These are phyloP conservation scores for Microplitis mediator DNA, from an alignment of 1,140 invertebrate genomes.

Conservation along the genomic window DNA sequence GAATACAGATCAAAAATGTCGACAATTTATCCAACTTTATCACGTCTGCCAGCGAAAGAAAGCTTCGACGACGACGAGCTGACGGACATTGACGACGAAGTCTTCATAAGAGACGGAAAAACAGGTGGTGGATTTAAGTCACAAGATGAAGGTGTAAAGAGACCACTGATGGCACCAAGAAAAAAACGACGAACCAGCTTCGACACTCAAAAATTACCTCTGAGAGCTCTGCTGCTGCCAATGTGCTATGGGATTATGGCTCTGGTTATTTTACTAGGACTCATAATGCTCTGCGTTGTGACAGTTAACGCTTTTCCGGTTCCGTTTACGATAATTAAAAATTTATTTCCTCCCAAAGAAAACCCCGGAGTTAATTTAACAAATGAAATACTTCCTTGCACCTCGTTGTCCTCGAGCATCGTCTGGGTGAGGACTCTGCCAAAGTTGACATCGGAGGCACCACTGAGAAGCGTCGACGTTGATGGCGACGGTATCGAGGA, in stretches of 20 bases:
- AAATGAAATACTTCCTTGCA: conserved; percentile 69
- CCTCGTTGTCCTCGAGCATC: conserved; percentile 70
- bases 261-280: conserved; percentile 64
- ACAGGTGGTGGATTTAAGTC: conserved; percentile 65
- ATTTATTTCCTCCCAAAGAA: conserved; percentile 60
- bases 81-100: conserved; percentile 77
- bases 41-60: conserved; percentile 53
- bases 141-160: conserved; percentile 73
- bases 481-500: conserved; percentile 77
- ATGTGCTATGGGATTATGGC: conserved; percentile 69
- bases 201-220: conserved; percentile 62
- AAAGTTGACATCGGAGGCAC: conserved; percentile 77
- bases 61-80: conserved; percentile 67
- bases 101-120: conserved; percentile 76
- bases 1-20: conserved; percentile 13
- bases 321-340: conserved; percentile 65
- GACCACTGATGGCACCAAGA: conserved; percentile 76
- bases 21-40: conserved; percentile 41
- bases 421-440: conserved; percentile 77
- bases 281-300: conserved; percentile 69
- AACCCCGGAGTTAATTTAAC: conserved; percentile 22
- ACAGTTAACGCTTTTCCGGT: conserved; percentile 71
- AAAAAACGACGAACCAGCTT: conserved; percentile 63
- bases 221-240: conserved; percentile 65
- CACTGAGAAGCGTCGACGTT: conserved; percentile 74